A percentile compares a stretch with the other conserved stretches of the same genome.
Evolutionary conservation across 2,113 vertebrate species (phyloP).

Genomic region (Datnioides undecimradiatus): DNA sequence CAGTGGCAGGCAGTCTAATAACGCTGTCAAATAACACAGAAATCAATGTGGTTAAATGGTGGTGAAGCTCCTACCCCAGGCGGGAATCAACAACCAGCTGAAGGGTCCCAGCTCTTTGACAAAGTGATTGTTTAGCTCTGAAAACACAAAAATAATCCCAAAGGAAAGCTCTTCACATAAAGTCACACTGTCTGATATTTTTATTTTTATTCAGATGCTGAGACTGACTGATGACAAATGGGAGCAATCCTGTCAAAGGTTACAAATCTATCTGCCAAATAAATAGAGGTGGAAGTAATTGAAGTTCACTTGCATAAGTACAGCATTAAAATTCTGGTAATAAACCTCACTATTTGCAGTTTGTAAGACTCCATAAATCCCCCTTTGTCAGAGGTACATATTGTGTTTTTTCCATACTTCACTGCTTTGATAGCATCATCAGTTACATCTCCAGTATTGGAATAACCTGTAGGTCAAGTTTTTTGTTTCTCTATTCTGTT

Average conservation of each 20-base stretch:
- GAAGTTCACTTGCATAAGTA: not conserved
- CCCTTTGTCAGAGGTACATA: not conserved
- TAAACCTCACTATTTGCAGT: not conserved
- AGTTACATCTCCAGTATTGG: not conserved
- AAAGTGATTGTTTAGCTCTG: not conserved
- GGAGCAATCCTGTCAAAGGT: not conserved
- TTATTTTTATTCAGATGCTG: not conserved
- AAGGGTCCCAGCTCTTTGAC: not conserved
- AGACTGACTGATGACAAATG: not conserved
- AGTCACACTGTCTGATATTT: not conserved
- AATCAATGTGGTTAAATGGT: slow-evolving; percentile 58
- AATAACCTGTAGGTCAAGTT: not conserved
- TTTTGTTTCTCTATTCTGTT: not conserved
- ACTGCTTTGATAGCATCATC: not conserved
- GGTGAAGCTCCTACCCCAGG: slow-evolving; percentile 11
- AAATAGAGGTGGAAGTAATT: not conserved
- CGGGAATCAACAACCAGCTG: not conserved
- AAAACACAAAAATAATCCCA: slow-evolving; percentile 8
- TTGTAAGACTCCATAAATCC: not conserved
- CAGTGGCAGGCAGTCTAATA: slow-evolving; percentile 42
- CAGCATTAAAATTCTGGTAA: not conserved
- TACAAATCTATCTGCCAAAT: not conserved
- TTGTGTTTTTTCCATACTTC: too few species aligned
- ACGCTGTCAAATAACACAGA: slow-evolving; percentile 52
- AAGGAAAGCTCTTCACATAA: not conserved